Conservation (phyloP, 2,113 vertebrate genomes). For the Phylloscopus whistleri region DNA sequence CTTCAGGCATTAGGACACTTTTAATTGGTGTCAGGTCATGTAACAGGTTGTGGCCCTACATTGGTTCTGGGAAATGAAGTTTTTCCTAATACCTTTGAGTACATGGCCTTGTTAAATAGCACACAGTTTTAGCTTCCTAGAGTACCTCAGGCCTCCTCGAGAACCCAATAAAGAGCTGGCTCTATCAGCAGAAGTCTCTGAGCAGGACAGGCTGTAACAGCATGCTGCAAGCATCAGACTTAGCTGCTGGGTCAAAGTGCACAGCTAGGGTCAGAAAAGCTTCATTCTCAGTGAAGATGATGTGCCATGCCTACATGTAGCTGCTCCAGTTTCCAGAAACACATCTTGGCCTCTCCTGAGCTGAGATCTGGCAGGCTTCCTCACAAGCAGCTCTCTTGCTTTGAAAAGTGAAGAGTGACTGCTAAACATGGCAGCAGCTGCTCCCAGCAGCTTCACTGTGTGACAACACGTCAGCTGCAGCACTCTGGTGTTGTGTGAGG, state of each 20-base stretch:
- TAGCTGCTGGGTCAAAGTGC: background rate
- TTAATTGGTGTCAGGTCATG: background rate
- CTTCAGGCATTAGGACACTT: background rate
- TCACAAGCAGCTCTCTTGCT: background rate
- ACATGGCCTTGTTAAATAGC: background rate
- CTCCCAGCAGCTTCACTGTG: background rate
- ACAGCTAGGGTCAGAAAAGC: background rate
- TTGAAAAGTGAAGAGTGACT: background rate
- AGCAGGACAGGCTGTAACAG: background rate
- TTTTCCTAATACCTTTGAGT: background rate
- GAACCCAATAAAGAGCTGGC: background rate
- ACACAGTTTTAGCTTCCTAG: background rate
- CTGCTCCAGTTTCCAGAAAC: background rate
- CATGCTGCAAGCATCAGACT: background rate
- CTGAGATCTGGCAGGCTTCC: background rate
- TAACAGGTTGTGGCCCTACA: background rate
- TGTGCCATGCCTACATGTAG: background rate
- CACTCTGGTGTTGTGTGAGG: background rate
- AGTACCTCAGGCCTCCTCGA: background rate
- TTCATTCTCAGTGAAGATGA: background rate
- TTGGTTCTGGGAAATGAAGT: background rate
- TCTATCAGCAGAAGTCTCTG: background rate
- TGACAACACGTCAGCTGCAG: rapidly evolving
- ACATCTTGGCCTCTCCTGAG: rapidly evolving
- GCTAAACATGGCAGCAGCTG: background rate